These are phyloP conservation scores for Spodoptera litura DNA, from an alignment of 1,140 invertebrate species.

Conservation along the genomic window DNA sequence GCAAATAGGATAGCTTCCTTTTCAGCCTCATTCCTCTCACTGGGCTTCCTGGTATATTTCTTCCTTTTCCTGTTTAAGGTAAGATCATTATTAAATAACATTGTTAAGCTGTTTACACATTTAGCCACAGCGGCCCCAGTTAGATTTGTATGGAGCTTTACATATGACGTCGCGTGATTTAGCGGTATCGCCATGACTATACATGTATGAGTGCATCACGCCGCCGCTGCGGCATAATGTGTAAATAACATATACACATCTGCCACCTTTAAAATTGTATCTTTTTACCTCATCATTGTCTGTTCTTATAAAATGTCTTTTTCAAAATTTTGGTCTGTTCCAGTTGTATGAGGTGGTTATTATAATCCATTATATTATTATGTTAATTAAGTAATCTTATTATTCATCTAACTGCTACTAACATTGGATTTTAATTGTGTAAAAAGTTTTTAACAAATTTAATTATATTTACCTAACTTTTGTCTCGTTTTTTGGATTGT, in stretches of 20 bases:
- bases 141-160: too few relatives aligned
- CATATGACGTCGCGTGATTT: too few relatives aligned
- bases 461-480: background rate
- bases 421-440: background rate
- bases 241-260: too few relatives aligned
- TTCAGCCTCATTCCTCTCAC: constrained; percentile 75
- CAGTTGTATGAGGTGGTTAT: background rate
- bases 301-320: background rate
- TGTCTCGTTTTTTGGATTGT: background rate
- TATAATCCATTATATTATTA: background rate
- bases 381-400: background rate
- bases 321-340: background rate
- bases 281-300: background rate
- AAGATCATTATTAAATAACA: constrained; percentile 54
- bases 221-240: too few relatives aligned
- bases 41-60: constrained; percentile 80
- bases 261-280: background rate
- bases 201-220: too few relatives aligned
- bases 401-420: constrained; percentile 17
- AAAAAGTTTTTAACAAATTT: constrained; percentile 6
- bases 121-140: too few relatives aligned
- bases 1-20: constrained; percentile 80
- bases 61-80: constrained; percentile 81
- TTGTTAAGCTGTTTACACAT: too few relatives aligned
- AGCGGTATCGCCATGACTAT: too few relatives aligned